Percentiles rank a stretch among this genome's conserved stretches.
Evolutionary conservation across 64 coral and sea anemone species (phyloP).

Genomic region (Dendronephthya gigantea): DNA sequence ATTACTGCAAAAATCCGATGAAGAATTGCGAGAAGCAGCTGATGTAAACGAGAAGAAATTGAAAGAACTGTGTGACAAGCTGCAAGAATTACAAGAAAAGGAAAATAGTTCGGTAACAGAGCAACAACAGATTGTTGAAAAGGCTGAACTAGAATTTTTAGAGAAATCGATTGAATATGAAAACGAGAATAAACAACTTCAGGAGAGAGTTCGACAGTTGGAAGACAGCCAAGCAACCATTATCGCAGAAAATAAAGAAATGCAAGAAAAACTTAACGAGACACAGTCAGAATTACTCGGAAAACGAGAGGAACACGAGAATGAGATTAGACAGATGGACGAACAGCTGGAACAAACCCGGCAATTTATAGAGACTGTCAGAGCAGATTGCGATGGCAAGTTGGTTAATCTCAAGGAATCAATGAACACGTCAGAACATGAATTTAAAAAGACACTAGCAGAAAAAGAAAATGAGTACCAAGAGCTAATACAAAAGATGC

Average conservation of each 20-base stretch:
- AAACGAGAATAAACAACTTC: not conserved
- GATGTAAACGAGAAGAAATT: not conserved
- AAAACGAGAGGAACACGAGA: not conserved
- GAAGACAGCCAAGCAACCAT: not conserved
- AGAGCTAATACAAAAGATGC: not conserved
- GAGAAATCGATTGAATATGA: not conserved
- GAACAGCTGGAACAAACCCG: slow-evolving; percentile 6
- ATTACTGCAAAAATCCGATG: not conserved
- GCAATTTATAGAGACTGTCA: not conserved
- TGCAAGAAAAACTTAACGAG: not conserved
- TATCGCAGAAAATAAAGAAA: not conserved
- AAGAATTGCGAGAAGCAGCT: not conserved
- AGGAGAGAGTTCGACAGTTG: not conserved
- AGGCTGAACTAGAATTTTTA: not conserved
- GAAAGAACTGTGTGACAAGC: not conserved
- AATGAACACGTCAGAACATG: not conserved
- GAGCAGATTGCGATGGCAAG: not conserved
- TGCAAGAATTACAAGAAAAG: not conserved
- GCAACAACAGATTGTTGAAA: too few relatives aligned
- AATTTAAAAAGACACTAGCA: not conserved
- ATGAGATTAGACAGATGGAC: not conserved
- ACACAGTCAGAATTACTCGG: not conserved
- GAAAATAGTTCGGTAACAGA: too few relatives aligned
- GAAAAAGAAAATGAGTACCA: not conserved
- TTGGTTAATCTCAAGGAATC: not conserved